phyloP scores from a whole-genome alignment of 2,888 invertebrate genomes.

The Phytoseiulus persimilis region DNA sequence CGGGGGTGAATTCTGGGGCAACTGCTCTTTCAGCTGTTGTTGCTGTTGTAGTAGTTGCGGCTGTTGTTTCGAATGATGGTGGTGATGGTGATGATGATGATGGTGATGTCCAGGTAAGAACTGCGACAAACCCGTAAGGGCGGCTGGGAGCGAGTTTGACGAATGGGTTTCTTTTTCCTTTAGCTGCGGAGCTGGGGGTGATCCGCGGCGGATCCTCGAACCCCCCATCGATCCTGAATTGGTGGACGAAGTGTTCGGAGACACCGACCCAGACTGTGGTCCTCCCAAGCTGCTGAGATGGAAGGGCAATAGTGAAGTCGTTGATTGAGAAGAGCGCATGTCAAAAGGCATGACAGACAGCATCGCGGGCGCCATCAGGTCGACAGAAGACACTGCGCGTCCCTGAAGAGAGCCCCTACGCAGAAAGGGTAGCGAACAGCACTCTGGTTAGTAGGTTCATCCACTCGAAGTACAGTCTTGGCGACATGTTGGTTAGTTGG shows the following conservation, averaged over 20 bases:
- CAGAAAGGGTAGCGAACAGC: not conserved
- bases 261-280: conserved; percentile 35
- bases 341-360: conserved; percentile 32
- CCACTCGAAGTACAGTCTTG: not conserved
- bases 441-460: not conserved
- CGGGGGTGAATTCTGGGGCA: conserved; percentile 37
- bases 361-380: conserved; percentile 38
- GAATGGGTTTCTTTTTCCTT: conserved; percentile 15
- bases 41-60: conserved; percentile 25
- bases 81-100: conserved; percentile 17
- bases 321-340: conserved; percentile 27
- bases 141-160: conserved; percentile 23
- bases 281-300: conserved; percentile 33
- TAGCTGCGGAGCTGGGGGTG: conserved; percentile 17
- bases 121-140: conserved; percentile 26
- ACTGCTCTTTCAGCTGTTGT: conserved; percentile 11
- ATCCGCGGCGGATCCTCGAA: conserved; percentile 22
- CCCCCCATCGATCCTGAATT: not conserved
- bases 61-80: not conserved
- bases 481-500: not conserved
- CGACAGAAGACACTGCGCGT: conserved; percentile 28
- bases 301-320: conserved; percentile 29
- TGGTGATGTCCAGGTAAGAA: conserved; percentile 35
- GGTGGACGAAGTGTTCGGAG: not conserved
- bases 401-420: conserved; percentile 27